phyloP scores from a whole-genome alignment of 2,113 vertebrate genomes.

The Ophthalmolycus amberensis region DNA sequence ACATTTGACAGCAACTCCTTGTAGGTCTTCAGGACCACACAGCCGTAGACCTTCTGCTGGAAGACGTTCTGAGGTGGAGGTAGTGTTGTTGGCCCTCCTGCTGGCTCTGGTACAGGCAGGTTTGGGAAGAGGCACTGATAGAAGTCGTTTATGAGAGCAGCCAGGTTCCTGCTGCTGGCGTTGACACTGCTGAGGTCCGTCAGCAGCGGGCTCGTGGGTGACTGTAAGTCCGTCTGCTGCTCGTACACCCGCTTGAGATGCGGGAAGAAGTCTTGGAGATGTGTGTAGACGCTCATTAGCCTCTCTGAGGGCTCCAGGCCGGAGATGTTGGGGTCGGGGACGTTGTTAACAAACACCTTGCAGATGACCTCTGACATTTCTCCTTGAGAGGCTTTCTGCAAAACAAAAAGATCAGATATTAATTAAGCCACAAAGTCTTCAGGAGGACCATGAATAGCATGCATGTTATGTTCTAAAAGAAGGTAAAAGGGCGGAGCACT shows the following conservation, averaged over 20 bases:
- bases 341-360: constrained; percentile 59
- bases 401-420: not conserved
- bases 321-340: constrained; percentile 77
- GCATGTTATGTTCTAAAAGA: not conserved
- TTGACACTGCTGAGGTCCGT: not conserved
- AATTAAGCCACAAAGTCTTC: not conserved
- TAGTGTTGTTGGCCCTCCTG: constrained; percentile 62
- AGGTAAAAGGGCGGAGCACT: not conserved
- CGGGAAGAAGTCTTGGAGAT: constrained; percentile 73
- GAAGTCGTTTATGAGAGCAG: constrained; percentile 37
- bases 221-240: constrained; percentile 81
- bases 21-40: constrained; percentile 79
- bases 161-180: constrained; percentile 26
- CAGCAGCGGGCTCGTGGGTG: constrained; percentile 57
- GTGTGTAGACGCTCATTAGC: constrained; percentile 72
- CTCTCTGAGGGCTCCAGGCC: constrained; percentile 73
- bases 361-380: constrained; percentile 76
- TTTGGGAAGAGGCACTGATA: constrained; percentile 80
- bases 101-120: constrained; percentile 68
- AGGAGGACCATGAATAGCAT: not conserved
- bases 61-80: constrained; percentile 80
- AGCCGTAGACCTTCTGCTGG: constrained; percentile 85
- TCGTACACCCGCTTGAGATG: constrained; percentile 78
- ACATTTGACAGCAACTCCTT: constrained; percentile 72
- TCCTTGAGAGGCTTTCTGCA: constrained; percentile 78